A percentile compares a stretch with the other conserved stretches of the same genome.
Evolutionary conservation across 2,888 invertebrate genomes (phyloP).

Genomic region (Agrotis puta): DNA sequence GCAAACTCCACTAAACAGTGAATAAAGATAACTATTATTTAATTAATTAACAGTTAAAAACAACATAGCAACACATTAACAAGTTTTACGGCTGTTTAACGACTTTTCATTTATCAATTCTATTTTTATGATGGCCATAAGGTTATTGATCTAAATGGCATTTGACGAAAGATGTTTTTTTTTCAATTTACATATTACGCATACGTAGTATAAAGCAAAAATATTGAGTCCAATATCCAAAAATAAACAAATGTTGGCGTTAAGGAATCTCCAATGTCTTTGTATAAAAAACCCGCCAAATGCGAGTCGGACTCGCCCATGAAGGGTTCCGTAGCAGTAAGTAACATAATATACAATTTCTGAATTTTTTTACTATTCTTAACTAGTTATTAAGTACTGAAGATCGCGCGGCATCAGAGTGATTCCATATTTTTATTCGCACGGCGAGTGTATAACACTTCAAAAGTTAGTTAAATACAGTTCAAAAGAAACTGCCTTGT

Average conservation of each 20-base stretch:
- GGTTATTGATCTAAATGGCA: conserved; percentile 50
- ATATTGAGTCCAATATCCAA: neutral
- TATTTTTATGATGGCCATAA: conserved; percentile 37
- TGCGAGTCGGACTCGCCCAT: too few species aligned
- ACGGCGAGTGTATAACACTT: too few species aligned
- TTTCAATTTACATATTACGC: neutral
- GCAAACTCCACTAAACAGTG: conserved; percentile 14
- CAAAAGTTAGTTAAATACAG: too few species aligned
- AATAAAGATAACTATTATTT: conserved; percentile 53
- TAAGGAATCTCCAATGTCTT: neutral
- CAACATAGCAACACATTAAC: conserved; percentile 58
- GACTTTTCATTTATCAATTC: conserved; percentile 56
- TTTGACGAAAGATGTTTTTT: conserved; percentile 3
- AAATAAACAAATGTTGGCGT: neutral
- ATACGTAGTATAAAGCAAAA: neutral
- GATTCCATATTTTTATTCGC: too few species aligned
- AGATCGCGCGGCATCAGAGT: too few species aligned
- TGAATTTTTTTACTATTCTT: too few species aligned
- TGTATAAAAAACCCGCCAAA: neutral
- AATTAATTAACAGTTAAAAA: conserved; percentile 59
- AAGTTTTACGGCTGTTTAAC: conserved; percentile 58
- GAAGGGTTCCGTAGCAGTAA: too few species aligned
- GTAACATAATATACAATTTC: too few species aligned
- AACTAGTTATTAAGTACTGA: too few species aligned
- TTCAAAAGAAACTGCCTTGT: neutral